A percentile compares a stretch with the other conserved stretches of the same genome.
Conservation (phyloP, 1,140 invertebrate genomes). For the Drosophila auraria region DNA sequence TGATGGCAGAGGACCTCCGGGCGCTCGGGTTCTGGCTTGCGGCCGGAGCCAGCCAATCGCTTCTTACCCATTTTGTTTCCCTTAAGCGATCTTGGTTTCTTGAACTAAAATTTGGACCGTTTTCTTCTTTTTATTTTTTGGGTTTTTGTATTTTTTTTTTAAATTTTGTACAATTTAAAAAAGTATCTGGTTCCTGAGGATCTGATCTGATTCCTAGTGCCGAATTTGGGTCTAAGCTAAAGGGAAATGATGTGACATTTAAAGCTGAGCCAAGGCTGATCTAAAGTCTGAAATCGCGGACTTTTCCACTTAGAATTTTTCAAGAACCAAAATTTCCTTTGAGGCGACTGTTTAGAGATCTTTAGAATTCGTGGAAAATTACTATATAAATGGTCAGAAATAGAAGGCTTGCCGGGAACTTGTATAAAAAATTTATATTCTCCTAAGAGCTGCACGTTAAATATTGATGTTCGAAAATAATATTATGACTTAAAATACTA, state of each 20-base stretch:
- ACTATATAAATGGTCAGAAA: no score
- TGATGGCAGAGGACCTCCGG: background rate
- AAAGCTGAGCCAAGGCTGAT: no score
- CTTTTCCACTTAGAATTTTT: background rate
- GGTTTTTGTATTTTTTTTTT: background rate
- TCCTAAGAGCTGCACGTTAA: background rate
- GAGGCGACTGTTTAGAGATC: no score
- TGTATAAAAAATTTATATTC: no score
- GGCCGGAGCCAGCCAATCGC: background rate
- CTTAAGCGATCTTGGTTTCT: background rate
- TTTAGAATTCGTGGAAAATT: no score
- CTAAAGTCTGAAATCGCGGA: background rate
- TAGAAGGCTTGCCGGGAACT: no score
- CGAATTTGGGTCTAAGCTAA: background rate
- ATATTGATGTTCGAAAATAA: no score
- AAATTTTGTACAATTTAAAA: conserved; percentile 12
- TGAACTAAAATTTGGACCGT: background rate
- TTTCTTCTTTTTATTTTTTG: background rate
- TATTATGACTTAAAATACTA: background rate
- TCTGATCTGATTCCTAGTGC: background rate
- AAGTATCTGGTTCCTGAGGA: background rate
- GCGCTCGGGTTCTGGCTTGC: no score
- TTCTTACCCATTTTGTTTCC: background rate
- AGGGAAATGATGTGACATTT: background rate
- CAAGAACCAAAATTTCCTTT: no score